Conservation (phyloP, 2,888 invertebrate genomes). For the Lathronympha strigana region DNA sequence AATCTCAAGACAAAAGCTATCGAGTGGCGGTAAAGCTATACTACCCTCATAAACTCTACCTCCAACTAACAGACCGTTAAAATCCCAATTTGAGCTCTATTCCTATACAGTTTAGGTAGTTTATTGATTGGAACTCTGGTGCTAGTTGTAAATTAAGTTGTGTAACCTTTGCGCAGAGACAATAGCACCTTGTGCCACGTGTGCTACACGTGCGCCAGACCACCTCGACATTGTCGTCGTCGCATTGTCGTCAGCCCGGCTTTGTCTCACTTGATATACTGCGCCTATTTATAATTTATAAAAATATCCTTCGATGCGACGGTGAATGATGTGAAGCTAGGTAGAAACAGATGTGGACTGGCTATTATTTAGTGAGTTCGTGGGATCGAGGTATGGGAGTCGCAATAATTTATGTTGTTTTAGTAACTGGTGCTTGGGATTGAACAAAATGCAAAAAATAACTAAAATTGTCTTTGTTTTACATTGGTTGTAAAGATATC, state of each 20-base stretch:
- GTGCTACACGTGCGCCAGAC: conserved; percentile 61
- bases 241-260: conserved; percentile 33
- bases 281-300: conserved; percentile 41
- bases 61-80: conserved; percentile 3
- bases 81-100: neutral
- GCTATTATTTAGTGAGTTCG: conserved; percentile 29
- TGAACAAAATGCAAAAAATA: neutral
- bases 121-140: neutral
- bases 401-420: neutral
- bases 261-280: conserved; percentile 40
- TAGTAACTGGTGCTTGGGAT: neutral
- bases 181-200: conserved; percentile 67
- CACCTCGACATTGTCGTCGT: conserved; percentile 38
- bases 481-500: no score
- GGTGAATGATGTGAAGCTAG: conserved; percentile 31
- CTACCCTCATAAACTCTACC: conserved; percentile 51
- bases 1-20: conserved; percentile 49
- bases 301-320: conserved; percentile 34
- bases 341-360: conserved; percentile 37
- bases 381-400: conserved; percentile 23
- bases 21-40: conserved; percentile 55
- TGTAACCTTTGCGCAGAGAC: conserved; percentile 51
- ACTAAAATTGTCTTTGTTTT: no score
- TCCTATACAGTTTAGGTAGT: neutral
- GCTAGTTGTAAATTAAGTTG: conserved; percentile 35